Percentiles rank a stretch among this genome's conserved stretches.
Evolutionary conservation across 2,888 invertebrate genomes (phyloP).

Genomic region (Parnassius mnemosyne): DNA sequence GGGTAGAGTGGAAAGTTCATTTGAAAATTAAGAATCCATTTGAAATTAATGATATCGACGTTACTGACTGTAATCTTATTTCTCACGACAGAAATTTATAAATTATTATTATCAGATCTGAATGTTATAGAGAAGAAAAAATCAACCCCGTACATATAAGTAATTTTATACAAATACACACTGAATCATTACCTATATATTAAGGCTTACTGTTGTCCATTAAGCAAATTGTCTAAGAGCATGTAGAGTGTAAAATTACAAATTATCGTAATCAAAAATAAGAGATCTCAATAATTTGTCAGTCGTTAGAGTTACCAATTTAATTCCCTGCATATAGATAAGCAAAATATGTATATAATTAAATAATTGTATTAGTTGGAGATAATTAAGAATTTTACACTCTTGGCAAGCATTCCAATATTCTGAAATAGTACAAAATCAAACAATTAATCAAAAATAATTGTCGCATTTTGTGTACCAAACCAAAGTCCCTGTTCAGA

Average conservation of each 20-base stretch:
- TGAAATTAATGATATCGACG: too few species aligned
- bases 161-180: slow-evolving; percentile 21
- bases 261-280: slow-evolving; percentile 10
- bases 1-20: too few species aligned
- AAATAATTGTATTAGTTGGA: background rate
- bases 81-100: background rate
- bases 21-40: too few species aligned
- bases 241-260: slow-evolving; percentile 19
- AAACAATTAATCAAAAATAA: slow-evolving; percentile 37
- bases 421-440: slow-evolving; percentile 59
- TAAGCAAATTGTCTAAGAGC: slow-evolving; percentile 25
- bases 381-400: slow-evolving; percentile 15
- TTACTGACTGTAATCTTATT: too few species aligned
- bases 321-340: slow-evolving; percentile 9
- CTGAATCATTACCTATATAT: slow-evolving; percentile 15
- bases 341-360: slow-evolving; percentile 30
- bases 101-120: slow-evolving; percentile 12
- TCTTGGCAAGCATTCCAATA: slow-evolving; percentile 27
- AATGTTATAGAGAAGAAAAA: slow-evolving; percentile 3
- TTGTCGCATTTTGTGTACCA: slow-evolving; percentile 64
- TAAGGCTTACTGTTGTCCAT: slow-evolving; percentile 62
- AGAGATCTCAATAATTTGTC: slow-evolving; percentile 5
- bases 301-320: slow-evolving; percentile 24
- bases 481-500: slow-evolving; percentile 50
- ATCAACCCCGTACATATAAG: background rate